Evolutionary conservation across 2,113 vertebrate genomes (phyloP).

Genomic region (Litocranius walleri): DNA sequence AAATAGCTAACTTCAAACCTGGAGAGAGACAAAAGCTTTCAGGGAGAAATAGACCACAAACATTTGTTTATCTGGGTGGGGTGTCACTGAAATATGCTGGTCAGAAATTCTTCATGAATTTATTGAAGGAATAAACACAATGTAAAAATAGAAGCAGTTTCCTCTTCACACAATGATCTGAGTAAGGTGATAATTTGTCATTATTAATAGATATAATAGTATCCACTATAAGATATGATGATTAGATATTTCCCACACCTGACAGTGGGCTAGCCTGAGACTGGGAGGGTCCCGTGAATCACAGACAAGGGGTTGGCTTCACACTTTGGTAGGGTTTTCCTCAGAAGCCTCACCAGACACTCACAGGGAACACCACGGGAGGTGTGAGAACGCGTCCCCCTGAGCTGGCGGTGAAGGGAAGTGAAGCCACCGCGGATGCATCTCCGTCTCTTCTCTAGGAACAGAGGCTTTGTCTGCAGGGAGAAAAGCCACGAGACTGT

Average conservation of each 20-base stretch:
- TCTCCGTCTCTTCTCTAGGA: background rate
- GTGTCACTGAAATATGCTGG: background rate
- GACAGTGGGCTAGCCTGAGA: background rate
- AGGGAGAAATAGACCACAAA: rapidly evolving
- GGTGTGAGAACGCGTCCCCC: rapidly evolving
- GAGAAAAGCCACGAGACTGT: background rate
- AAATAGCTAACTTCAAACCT: background rate
- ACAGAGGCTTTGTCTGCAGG: background rate
- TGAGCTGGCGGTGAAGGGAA: background rate
- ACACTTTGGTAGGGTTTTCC: background rate
- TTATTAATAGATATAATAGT: background rate
- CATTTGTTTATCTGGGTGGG: background rate
- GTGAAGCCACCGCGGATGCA: rapidly evolving
- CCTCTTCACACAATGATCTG: background rate
- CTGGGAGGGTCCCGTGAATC: no score
- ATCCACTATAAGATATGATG: no score
- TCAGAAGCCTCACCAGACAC: background rate
- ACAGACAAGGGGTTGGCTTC: rapidly evolving
- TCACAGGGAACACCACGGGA: rapidly evolving
- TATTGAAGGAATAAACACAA: background rate
- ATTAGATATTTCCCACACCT: background rate
- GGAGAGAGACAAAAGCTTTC: background rate
- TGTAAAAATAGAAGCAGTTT: background rate
- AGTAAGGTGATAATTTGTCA: background rate
- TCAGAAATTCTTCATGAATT: background rate